Conservation (phyloP, 2,888 invertebrate genomes). For the Eristalis intricaria region DNA sequence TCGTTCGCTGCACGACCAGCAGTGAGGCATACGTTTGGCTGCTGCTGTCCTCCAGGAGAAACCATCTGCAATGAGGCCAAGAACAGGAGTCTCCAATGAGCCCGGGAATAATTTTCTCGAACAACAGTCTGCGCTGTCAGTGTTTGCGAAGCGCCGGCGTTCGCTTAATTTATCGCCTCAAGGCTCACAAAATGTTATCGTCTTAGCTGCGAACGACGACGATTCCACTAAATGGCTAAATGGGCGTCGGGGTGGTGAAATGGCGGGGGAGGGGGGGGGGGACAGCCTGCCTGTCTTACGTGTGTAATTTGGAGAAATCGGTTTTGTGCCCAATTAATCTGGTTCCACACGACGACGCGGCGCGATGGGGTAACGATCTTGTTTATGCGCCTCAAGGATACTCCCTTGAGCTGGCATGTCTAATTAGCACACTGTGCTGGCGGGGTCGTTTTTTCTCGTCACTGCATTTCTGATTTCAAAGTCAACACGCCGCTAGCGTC, state of each 20-base stretch:
- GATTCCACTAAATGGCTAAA: background rate
- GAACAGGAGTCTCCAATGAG: background rate
- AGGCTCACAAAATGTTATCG: slow-evolving; percentile 18
- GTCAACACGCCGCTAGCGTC: slow-evolving; percentile 6
- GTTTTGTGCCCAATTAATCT: slow-evolving; percentile 43
- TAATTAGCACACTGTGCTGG: slow-evolving; percentile 40
- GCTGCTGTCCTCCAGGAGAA: background rate
- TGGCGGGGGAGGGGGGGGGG: background rate
- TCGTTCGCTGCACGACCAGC: background rate
- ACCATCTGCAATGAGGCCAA: background rate
- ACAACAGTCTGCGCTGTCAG: slow-evolving; percentile 44
- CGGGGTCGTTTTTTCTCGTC: slow-evolving; percentile 1
- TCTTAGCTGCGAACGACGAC: background rate
- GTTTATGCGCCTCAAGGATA: slow-evolving; percentile 26
- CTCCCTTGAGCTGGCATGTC: slow-evolving; percentile 13
- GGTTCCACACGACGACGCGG: slow-evolving; percentile 31
- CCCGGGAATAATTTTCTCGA: slow-evolving; percentile 32
- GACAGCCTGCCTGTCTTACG: background rate
- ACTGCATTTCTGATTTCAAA: slow-evolving; percentile 40
- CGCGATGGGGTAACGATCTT: slow-evolving; percentile 8
- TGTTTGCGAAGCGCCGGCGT: slow-evolving; percentile 12
- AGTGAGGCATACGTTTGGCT: too few species aligned
- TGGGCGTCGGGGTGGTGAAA: too few species aligned
- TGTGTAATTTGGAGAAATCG: slow-evolving; percentile 10
- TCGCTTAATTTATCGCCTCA: slow-evolving; percentile 55